Evolutionary conservation across 2,888 invertebrate species (phyloP).

Genomic region (Papilio demoleus): DNA sequence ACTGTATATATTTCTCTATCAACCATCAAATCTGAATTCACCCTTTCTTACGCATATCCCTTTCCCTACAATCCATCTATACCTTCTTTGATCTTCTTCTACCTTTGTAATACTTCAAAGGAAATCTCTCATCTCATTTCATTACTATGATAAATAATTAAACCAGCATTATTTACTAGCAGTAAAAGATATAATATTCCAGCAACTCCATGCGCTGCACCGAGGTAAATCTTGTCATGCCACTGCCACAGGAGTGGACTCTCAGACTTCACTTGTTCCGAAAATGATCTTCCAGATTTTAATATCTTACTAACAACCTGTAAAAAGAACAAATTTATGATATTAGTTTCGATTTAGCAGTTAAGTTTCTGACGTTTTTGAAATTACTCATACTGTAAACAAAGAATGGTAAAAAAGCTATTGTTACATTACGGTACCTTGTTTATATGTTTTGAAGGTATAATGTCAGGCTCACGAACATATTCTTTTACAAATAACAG

Average conservation of each 20-base stretch:
- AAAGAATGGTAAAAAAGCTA: no score
- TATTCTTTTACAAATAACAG: constrained; percentile 89
- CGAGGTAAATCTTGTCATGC: constrained; percentile 93
- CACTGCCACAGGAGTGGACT: constrained; percentile 92
- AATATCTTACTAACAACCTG: constrained; percentile 86
- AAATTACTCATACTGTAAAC: no score
- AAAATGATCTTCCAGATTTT: constrained; percentile 85
- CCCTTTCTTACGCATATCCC: no score
- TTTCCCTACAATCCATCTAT: no score
- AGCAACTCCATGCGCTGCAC: constrained; percentile 94
- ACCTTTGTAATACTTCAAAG: no score
- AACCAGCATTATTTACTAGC: constrained; percentile 81
- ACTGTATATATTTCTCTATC: no score
- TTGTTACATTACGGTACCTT: constrained; percentile 81
- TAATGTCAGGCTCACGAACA: constrained; percentile 81
- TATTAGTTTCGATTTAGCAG: no score
- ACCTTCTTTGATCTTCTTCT: no score
- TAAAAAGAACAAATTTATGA: no score
- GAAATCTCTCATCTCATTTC: no score
- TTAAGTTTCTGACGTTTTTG: no score
- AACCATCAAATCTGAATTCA: no score
- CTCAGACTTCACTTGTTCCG: constrained; percentile 78
- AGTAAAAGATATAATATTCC: constrained; percentile 93
- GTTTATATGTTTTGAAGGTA: constrained; percentile 84
- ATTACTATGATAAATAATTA: background rate